phyloP scores from a whole-genome alignment of 2,113 vertebrate genomes.

The Mus pahari region DNA sequence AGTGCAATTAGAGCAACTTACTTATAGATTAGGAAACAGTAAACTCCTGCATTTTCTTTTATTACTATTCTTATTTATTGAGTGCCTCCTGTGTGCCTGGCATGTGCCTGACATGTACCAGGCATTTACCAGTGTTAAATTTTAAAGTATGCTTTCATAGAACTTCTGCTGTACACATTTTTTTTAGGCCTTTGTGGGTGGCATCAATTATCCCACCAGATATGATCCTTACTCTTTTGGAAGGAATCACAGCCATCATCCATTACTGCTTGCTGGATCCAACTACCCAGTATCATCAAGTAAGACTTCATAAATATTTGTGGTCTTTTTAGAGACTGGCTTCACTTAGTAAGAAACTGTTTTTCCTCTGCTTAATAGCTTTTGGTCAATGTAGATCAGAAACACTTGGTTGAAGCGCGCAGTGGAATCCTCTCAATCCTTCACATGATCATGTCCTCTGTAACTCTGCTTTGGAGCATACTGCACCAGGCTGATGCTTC shows the following conservation, averaged over 20 bases:
- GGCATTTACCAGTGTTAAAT: constrained; percentile 42
- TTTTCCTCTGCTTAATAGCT: constrained; percentile 85
- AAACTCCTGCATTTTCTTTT: constrained; percentile 1
- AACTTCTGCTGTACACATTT: constrained; percentile 51
- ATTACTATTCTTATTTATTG: constrained; percentile 12
- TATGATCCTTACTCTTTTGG: constrained; percentile 96
- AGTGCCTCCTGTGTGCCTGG: constrained; percentile 13
- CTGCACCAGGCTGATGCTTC: constrained; percentile 95
- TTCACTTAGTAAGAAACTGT: neutral
- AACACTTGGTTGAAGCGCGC: constrained; percentile 96
- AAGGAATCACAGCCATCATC: constrained; percentile 98
- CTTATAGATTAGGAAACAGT: neutral
- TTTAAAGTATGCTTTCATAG: neutral
- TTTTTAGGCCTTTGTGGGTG: constrained; percentile 95
- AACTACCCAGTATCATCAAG: constrained; percentile 97
- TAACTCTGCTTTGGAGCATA: constrained; percentile 96
- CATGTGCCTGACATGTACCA: neutral
- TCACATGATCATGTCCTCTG: constrained; percentile 98
- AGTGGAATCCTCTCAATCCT: constrained; percentile 97
- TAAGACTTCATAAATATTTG: constrained; percentile 82
- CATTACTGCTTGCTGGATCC: constrained; percentile 98
- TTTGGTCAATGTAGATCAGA: constrained; percentile 95
- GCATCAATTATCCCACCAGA: constrained; percentile 97
- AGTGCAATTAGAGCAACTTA: neutral
- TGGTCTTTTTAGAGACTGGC: constrained; percentile 28